Base-by-base conservation (phyloP, 2,113 vertebrate species). In the Zosterops japonicus region DNA sequence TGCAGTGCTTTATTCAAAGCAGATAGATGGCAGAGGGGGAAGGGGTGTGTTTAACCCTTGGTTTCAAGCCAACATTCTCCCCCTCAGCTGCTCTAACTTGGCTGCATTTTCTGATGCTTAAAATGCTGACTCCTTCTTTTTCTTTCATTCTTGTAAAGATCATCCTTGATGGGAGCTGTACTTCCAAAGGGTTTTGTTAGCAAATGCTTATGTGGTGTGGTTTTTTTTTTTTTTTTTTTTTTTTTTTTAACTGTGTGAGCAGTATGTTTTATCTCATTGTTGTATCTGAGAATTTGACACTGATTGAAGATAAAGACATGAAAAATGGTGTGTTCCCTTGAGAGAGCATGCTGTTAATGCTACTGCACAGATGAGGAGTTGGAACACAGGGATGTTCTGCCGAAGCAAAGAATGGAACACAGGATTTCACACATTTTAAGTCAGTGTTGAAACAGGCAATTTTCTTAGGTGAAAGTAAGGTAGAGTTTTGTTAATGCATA, bases 11-110 rank as follows among this genome's bases (percentile, higher is more conserved):
- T 39, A 77, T 91, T 85, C 75, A 76, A 42, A 96, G 93, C 96
- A 94, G 96, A 91, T 90, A 81, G 70, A 18, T 61, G 35, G 49
- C 39, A 72, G 49, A 53, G 81, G 70, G 81, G 77, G 46, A 80
- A 75, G 76, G 93, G 63, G 23, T 16, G 1, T 87, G 74, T 56
- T 95, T 95, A 84, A 95, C 91, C 94, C 94, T 87, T 91, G 87
- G 33, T 79, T 91, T 82, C 63, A 39, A 83, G 82, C 84, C 93
- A 95, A 1, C 4, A 0, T 87, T 94, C 63, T 61, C 52, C 57
- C 39, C 31, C 57, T 89, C 87, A 94, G 87, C 87, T 87, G 91
- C 74, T 94, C 50, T 42, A 10, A 67, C 89, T 93, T 65, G 61
- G 57, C 78, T 95, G 81, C 29, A 0, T 71, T 68, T 93, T 93